Base-by-base conservation (phyloP, 30 jellyfish, hydroid and myxozoan genomes). In the Aurelia sp. region DNA sequence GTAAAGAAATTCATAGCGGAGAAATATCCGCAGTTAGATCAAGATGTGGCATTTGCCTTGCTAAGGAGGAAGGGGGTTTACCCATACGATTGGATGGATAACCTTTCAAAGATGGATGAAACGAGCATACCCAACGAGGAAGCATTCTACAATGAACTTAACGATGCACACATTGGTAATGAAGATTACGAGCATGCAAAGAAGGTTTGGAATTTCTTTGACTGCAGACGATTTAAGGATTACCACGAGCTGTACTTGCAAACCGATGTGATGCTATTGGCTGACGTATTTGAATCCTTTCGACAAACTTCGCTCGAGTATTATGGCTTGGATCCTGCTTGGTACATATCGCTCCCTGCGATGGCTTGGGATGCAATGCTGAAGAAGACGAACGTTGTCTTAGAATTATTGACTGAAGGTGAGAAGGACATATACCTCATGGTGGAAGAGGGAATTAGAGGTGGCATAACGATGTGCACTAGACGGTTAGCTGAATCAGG, bases 81-180 rank as follows among this genome's bases (percentile, higher is more conserved):
- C 48, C 95, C 95, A 35, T 85, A 85, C 63, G 95, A 85, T 18
- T 85, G 65, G 68, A 65, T 85, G 86, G 60, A 85, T 59, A 13
- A 48, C 3, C 19, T 21, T 31, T 4, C 69, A 59, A 59, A 59
- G 69, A 18, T 59, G 69, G 8, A 59, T 3, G 7, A 12, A 8
- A 59, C 69, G 27, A 17, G 24, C 3, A 5, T 59, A 59, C 69
- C 69, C 0, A 6, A 8, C 7, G 5, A 59, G 27, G 69, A 59
- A 59, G 9, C 13, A 11, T 59, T 59, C 12, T 59, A 59, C 69
- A 59, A 59, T 7, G 24, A 21, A 6, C 13, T 59, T 0, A 59
- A 59, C 13, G 69, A 59, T 7, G 50, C 50, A 0, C 50, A 38
- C 50, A 4, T 38, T 0, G 9, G 3, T 7, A 8, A 38, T 38